Evolutionary conservation across 2,888 invertebrate genomes (phyloP), one percentile per base, ranked within the genome.

Genomic region (Nineta flava): DNA sequence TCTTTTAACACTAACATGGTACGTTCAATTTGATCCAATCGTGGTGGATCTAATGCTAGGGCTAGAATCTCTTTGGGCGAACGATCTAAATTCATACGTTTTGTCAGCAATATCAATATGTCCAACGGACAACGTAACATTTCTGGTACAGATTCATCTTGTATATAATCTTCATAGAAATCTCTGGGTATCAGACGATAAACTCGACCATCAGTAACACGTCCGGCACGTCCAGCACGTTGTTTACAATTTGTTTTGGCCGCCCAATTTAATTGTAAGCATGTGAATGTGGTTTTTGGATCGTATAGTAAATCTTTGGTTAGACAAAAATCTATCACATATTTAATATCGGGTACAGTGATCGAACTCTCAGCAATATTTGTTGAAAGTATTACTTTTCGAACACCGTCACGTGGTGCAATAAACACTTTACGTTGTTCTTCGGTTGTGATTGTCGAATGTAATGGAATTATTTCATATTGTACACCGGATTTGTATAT

Each of bases 331-430:
- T 97, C 96, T 59, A 96, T 84, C 46, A 97, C 94, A 67, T 86
- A 92, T 66, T 79, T 82, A 15, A 91, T 79, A 64, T 92, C 90
- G 0, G 87, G 81, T 7, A 93, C 88, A 0, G 93, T 93, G 56
- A 93, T 83, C 46, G 91, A 91, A 65, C 90, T 91, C 67, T 93
- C 93, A 1, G 92, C 91, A 55, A 93, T 90, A 65, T 93, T 93
- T 7, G 93, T 93, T 1, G 92, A 79, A 38, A 93, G 68, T 59
- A 93, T 91, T 46, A 93, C 76, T 66, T 95, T 92, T 52, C 94
- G 75, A 54, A 70, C 65, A 3, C 79, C 81, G 1, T 65, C 61
- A n/a, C 74, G 73, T 2, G 84, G 75, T 12, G 70, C 66, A 45
- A 69, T 58, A 59, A 84, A 84, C 6, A 78, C 79, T 55, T 64